A percentile compares a stretch with the other conserved stretches of the same genome.
These are phyloP conservation scores for Chloroclystis v-ata DNA, from an alignment of 2,888 invertebrate species.

Conservation along the genomic window DNA sequence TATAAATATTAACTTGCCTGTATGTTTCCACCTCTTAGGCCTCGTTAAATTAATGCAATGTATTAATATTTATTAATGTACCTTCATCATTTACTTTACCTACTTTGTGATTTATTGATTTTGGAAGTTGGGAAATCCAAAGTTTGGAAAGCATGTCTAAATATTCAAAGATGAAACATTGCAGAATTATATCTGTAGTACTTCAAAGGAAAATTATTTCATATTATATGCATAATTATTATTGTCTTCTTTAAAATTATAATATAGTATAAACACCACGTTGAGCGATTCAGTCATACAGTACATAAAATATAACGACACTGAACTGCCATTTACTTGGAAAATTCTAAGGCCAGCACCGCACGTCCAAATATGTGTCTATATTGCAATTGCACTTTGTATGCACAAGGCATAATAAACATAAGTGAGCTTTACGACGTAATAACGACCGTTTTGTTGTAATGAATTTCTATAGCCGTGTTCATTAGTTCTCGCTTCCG, in stretches of 20 bases:
- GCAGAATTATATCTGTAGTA: too few relatives aligned
- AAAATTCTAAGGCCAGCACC: too few relatives aligned
- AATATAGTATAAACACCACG: too few relatives aligned
- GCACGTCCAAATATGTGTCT: too few relatives aligned
- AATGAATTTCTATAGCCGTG: constrained; percentile 50
- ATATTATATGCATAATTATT: too few relatives aligned
- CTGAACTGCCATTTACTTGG: too few relatives aligned
- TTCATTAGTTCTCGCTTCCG: constrained; percentile 23
- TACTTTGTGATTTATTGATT: neutral
- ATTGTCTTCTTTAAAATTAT: too few relatives aligned
- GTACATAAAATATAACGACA: too few relatives aligned
- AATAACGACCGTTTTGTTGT: constrained; percentile 57
- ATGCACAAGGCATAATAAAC: constrained; percentile 39
- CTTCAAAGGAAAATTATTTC: too few relatives aligned
- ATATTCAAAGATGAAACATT: too few relatives aligned
- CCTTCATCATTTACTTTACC: constrained; percentile 23
- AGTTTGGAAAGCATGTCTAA: neutral
- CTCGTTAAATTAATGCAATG: constrained; percentile 70
- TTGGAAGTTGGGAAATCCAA: neutral
- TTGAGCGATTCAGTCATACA: too few relatives aligned
- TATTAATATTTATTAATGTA: constrained; percentile 75
- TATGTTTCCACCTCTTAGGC: constrained; percentile 69
- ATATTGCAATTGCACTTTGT: too few relatives aligned
- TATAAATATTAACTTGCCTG: constrained; percentile 70
- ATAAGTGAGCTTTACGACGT: constrained; percentile 66